Percentiles rank a stretch among this genome's conserved stretches.
These are phyloP conservation scores for Gryllus longicercus DNA, from an alignment of 2,888 invertebrate species.

Conservation along the genomic window DNA sequence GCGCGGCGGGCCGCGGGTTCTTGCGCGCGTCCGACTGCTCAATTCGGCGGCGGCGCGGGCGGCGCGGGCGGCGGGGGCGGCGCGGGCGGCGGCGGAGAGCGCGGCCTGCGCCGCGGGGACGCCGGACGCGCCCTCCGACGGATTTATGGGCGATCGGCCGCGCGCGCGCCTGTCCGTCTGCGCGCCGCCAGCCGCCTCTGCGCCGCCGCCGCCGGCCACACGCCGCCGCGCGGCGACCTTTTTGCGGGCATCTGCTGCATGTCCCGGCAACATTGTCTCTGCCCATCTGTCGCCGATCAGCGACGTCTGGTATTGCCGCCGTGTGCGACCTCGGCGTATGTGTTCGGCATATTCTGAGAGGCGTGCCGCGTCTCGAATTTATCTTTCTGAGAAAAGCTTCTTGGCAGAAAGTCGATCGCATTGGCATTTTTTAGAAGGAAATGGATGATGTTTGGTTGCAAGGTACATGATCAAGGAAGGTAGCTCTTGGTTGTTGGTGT, in stretches of 20 bases:
- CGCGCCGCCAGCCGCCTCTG: background rate
- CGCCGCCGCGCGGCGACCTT: background rate
- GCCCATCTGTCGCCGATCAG: background rate
- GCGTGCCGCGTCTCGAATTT: too few relatives aligned
- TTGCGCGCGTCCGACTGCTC: background rate
- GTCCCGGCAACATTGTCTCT: conserved; percentile 4
- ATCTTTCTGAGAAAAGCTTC: too few relatives aligned
- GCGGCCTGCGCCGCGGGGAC: background rate
- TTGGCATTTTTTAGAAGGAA: too few relatives aligned
- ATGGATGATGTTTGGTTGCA: too few relatives aligned
- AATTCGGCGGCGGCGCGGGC: background rate
- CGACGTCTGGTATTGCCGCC: background rate
- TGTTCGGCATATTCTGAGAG: background rate
- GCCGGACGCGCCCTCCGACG: background rate
- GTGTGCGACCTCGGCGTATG: background rate
- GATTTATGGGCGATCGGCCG: conserved; percentile 1
- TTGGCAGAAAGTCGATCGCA: too few relatives aligned
- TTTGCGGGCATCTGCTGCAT: background rate
- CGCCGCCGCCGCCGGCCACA: background rate
- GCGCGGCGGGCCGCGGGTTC: background rate
- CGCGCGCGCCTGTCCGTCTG: background rate
- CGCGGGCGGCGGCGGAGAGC: background rate
- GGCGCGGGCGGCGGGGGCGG: background rate
- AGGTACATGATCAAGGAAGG: too few relatives aligned
- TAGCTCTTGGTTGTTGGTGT: too few relatives aligned